Evolutionary conservation across 1,140 invertebrate species (phyloP).

Genomic region (Melanaphis sacchari): DNA sequence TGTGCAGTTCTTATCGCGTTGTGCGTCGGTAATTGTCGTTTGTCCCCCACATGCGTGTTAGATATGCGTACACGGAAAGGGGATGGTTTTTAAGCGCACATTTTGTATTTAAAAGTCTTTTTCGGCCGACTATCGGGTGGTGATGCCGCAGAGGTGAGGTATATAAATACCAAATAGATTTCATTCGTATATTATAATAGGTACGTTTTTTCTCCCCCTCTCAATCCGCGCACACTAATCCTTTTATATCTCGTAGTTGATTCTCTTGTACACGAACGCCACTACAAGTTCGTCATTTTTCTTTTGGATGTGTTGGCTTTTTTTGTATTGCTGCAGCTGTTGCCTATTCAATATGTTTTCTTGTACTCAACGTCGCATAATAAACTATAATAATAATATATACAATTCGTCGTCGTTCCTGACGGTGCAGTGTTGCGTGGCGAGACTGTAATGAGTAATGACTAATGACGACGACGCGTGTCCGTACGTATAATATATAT

Average conservation of each 20-base stretch:
- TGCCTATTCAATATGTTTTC: not conserved
- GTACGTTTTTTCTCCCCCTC: not conserved
- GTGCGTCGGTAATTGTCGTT: constrained; percentile 9
- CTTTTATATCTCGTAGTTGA: not conserved
- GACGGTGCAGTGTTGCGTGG: not conserved
- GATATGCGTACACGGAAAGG: not conserved
- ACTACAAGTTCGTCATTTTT: not conserved
- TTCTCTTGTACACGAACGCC: not conserved
- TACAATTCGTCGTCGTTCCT: not conserved
- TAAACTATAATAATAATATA: not conserved
- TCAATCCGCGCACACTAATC: not conserved
- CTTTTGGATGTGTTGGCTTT: not conserved
- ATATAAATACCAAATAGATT: not conserved
- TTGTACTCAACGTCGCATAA: not conserved
- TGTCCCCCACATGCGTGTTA: not conserved
- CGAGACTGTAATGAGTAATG: not conserved
- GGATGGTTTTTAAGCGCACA: not conserved
- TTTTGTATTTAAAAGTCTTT: constrained; percentile 29
- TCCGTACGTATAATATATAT: not conserved
- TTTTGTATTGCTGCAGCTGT: constrained; percentile 25
- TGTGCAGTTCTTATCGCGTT: constrained; percentile 17
- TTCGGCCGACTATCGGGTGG: too few relatives aligned
- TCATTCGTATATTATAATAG: constrained; percentile 14
- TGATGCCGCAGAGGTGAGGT: not conserved
- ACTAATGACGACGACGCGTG: constrained; percentile 13